Evolutionary conservation across 2,113 vertebrate genomes (phyloP).

Genomic region (Pantherophis guttatus): DNA sequence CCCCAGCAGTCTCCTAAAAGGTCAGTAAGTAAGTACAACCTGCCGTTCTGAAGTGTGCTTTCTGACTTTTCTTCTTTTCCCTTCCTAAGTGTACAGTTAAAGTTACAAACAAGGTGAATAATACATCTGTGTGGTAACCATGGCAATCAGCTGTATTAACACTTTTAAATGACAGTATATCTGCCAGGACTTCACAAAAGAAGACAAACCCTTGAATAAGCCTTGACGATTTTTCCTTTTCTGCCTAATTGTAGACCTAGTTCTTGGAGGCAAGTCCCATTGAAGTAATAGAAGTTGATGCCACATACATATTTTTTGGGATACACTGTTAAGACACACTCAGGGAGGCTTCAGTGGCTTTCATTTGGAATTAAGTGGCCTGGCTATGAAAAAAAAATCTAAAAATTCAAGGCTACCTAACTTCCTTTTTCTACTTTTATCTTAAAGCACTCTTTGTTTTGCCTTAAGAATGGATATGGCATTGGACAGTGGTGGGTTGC

Average conservation of each 20-base stretch:
- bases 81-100: slow-evolving; percentile 51
- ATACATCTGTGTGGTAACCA: slow-evolving; percentile 63
- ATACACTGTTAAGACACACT: neutral
- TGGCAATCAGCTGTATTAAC: slow-evolving; percentile 66
- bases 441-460: neutral
- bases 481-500: neutral
- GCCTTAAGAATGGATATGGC: neutral
- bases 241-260: neutral
- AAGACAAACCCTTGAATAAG: slow-evolving; percentile 16
- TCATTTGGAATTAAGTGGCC: slow-evolving; percentile 1
- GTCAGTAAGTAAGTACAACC: slow-evolving; percentile 55
- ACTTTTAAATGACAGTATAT: slow-evolving; percentile 51
- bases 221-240: slow-evolving; percentile 5
- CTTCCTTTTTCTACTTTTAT: neutral
- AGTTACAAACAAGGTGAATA: slow-evolving; percentile 65
- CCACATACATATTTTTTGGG: neutral
- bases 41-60: slow-evolving; percentile 48
- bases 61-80: slow-evolving; percentile 38
- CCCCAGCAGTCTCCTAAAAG: slow-evolving; percentile 46
- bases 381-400: neutral
- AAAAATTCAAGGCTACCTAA: neutral
- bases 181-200: slow-evolving; percentile 36
- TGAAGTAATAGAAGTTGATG: slow-evolving; percentile 15
- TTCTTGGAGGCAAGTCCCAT: neutral
- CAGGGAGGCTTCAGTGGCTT: neutral